Evolutionary conservation across 2,888 invertebrate genomes (phyloP), one percentile per base, ranked within the genome.

Genomic region (Galeopsomyia nigrocyanea): DNA sequence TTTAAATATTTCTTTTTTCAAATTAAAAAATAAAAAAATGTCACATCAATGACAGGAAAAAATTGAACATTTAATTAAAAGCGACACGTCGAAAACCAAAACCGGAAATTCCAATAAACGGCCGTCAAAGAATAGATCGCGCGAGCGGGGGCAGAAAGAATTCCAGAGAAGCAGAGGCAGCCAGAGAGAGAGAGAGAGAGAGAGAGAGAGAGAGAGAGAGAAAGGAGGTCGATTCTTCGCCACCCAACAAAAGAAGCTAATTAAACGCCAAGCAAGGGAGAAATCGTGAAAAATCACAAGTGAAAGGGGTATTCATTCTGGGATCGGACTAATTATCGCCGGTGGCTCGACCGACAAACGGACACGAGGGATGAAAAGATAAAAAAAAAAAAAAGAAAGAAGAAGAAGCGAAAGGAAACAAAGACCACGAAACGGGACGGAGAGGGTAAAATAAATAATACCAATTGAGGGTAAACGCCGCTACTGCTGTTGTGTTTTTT

Each of bases 371-470:
- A 7, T 19, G 53, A 53, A 53, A 17, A 53, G 19, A 21, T 19
- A 53, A 53, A 21, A 21, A 53, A 21, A 17, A 10, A 17, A 10
- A n/a, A 17, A 53, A 53, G 10, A 21, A 53, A 21, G 13, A 10
- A 17, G 3, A n/a, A 17, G n/a, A 21, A 49, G 26, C n/a, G 49
- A 31, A 31, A 53, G 46, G 46, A 64, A 39, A 46, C 39, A 31
- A 55, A 46, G 55, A 19, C 3, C 39, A 7, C 21, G 56, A 26
- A 13, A 21, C 17, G 56, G 56, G 62, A 62, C 75, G 55, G 67
- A 61, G 67, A 61, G 71, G 72, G 77, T 26, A 74, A 78, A 80
- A 78, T 80, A 80, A 80, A 80, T 79, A 80, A 80, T 79, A 68
- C 77, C 79, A 78, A 79, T 80, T 77, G 79, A 78, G 74, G 75